Percentiles rank a stretch among this genome's conserved stretches.
These are phyloP conservation scores for Hemicordylus capensis DNA, from an alignment of 2,113 vertebrate genomes.

Conservation along the genomic window DNA sequence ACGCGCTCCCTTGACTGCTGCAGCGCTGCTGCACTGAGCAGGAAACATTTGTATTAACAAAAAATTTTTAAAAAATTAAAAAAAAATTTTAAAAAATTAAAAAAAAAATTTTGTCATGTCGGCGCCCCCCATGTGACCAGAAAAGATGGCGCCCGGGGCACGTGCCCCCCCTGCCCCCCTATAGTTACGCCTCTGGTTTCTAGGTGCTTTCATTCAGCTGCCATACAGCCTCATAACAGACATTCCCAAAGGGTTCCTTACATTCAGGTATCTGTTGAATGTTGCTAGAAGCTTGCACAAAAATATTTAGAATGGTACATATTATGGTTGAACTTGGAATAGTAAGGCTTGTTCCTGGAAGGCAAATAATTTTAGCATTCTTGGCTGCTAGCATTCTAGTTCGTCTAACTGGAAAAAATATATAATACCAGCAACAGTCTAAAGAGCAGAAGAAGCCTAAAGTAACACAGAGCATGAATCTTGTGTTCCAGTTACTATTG, in stretches of 20 bases:
- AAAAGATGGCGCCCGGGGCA: too few species aligned
- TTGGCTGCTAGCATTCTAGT: constrained; percentile 44
- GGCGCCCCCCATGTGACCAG: too few species aligned
- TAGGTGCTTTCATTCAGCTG: not conserved
- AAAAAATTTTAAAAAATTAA: too few species aligned
- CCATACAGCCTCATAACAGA: constrained; percentile 44
- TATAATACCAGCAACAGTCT: constrained; percentile 34
- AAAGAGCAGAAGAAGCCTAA: not conserved
- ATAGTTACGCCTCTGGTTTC: too few species aligned
- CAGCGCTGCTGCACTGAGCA: too few species aligned
- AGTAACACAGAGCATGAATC: not conserved
- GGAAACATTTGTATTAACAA: too few species aligned
- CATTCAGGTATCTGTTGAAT: constrained; percentile 58
- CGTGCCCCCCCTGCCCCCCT: too few species aligned
- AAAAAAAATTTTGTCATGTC: too few species aligned
- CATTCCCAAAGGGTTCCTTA: constrained; percentile 40
- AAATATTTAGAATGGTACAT: not conserved
- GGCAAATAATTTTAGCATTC: constrained; percentile 41
- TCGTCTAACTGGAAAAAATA: constrained; percentile 32
- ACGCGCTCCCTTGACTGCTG: too few species aligned
- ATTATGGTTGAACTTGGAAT: not conserved
- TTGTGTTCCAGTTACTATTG: not conserved
- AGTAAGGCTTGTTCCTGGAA: constrained; percentile 13
- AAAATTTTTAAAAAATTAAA: too few species aligned
- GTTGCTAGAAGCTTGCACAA: constrained; percentile 36